Evolutionary conservation across 1,140 invertebrate species (phyloP).

Genomic region (Trichomalopsis sarcophagae): DNA sequence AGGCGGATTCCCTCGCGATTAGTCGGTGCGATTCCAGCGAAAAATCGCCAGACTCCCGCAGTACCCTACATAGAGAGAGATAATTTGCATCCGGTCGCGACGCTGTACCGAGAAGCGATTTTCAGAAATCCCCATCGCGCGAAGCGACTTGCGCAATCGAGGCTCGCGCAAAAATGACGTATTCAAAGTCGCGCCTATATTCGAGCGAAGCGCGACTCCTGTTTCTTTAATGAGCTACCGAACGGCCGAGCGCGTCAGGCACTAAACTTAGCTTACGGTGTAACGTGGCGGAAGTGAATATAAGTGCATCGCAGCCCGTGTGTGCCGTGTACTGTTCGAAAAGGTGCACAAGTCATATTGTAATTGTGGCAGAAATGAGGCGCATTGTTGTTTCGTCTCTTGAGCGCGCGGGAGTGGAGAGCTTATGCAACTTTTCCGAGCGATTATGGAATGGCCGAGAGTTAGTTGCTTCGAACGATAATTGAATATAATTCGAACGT

Average conservation of each 20-base stretch:
- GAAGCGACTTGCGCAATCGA: slow-evolving; percentile 11
- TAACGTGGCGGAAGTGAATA: neutral
- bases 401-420: neutral
- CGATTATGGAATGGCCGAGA: slow-evolving; percentile 16
- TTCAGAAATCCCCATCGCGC: neutral
- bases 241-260: neutral
- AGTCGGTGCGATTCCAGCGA: neutral
- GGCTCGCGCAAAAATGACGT: slow-evolving; percentile 18
- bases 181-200: neutral
- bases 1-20: neutral
- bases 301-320: no score
- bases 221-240: slow-evolving; percentile 15
- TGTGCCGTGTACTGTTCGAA: neutral
- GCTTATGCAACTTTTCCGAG: neutral
- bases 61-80: neutral
- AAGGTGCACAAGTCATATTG: neutral
- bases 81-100: neutral
- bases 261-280: slow-evolving; percentile 12
- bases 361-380: neutral
- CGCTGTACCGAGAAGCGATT: neutral
- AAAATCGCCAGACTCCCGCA: neutral
- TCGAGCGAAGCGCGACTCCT: neutral
- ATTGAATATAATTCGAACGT: slow-evolving; percentile 4
- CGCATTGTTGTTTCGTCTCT: neutral
- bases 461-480: neutral